Conservation (phyloP, 2,888 invertebrate genomes). For the Stenichneumon culpator region DNA sequence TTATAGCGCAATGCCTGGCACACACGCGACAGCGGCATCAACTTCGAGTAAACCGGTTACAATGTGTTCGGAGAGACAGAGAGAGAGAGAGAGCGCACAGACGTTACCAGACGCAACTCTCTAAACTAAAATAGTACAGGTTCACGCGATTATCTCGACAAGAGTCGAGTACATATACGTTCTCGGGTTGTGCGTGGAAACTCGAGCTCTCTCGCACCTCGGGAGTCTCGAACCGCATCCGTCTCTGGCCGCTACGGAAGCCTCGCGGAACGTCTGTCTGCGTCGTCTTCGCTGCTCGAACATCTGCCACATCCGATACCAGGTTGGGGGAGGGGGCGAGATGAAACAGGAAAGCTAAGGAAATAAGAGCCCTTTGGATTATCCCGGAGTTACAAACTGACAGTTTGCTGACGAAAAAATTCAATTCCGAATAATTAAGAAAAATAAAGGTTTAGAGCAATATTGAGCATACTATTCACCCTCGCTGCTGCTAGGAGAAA, state of each 20-base stretch:
- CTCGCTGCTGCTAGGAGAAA: too few species aligned
- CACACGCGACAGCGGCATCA: slow-evolving; percentile 11
- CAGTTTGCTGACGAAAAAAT: too few species aligned
- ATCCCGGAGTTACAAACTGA: too few species aligned
- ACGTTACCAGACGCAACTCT: slow-evolving; percentile 35
- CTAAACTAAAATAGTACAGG: slow-evolving; percentile 54
- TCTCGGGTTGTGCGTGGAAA: neutral
- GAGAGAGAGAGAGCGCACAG: slow-evolving; percentile 5
- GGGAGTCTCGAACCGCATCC: slow-evolving; percentile 13
- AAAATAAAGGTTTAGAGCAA: too few species aligned
- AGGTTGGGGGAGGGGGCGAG: too few species aligned
- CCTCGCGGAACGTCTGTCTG: neutral
- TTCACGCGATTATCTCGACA: slow-evolving; percentile 48
- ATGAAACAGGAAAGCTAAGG: neutral
- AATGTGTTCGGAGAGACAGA: slow-evolving; percentile 18
- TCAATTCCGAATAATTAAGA: too few species aligned
- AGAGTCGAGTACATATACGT: slow-evolving; percentile 13
- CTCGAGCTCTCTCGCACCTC: slow-evolving; percentile 1
- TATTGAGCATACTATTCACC: too few species aligned
- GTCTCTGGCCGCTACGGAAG: slow-evolving; percentile 17
- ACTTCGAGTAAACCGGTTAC: slow-evolving; percentile 25
- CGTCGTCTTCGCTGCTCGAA: neutral
- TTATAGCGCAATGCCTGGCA: slow-evolving; percentile 49
- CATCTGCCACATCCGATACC: slow-evolving; percentile 4
- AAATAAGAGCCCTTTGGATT: neutral